Percentiles rank a stretch among this genome's conserved stretches.
Conservation (phyloP, 2,888 invertebrate genomes). For the Beris morrisii region DNA sequence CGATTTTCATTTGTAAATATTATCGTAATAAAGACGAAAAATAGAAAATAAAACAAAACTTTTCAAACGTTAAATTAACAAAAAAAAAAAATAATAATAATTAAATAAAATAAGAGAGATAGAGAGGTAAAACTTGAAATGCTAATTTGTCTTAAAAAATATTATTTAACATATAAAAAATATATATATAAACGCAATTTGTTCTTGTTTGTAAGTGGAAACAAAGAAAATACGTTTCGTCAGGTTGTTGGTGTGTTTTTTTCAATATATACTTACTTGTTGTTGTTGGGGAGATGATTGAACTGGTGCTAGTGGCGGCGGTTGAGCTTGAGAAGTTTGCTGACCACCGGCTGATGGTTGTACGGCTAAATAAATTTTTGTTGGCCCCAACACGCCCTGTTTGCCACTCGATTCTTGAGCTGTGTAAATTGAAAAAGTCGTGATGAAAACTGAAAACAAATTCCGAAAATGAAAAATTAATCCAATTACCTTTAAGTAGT, state of each 20-base stretch:
- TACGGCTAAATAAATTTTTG: conserved; percentile 83
- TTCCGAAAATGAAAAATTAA: conserved; percentile 24
- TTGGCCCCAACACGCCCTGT: conserved; percentile 81
- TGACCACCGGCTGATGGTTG: conserved; percentile 63
- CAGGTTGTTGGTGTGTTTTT: too few species aligned
- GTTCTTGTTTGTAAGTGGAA: not conserved
- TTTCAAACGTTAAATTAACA: conserved; percentile 4
- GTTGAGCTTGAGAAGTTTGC: conserved; percentile 56
- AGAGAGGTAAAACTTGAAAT: not conserved
- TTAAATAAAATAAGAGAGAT: not conserved
- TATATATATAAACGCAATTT: not conserved
- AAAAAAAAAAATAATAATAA: conserved; percentile 11
- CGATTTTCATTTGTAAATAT: not conserved
- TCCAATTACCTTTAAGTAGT: conserved; percentile 72
- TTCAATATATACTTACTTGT: conserved; percentile 56
- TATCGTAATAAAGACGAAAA: not conserved
- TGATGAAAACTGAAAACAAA: not conserved
- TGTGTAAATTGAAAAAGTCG: conserved; percentile 48
- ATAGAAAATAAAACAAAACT: conserved; percentile 2
- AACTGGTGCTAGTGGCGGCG: conserved; percentile 60
- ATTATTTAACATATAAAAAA: conserved; percentile 8
- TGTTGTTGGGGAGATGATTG: conserved; percentile 54
- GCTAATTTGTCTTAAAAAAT: conserved; percentile 12
- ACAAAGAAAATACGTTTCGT: conserved; percentile 2
- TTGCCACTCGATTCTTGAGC: conserved; percentile 86